Percentiles rank a stretch among this genome's conserved stretches.
phyloP scores from a whole-genome alignment of 2,888 invertebrate species.

The Clostera curtula region DNA sequence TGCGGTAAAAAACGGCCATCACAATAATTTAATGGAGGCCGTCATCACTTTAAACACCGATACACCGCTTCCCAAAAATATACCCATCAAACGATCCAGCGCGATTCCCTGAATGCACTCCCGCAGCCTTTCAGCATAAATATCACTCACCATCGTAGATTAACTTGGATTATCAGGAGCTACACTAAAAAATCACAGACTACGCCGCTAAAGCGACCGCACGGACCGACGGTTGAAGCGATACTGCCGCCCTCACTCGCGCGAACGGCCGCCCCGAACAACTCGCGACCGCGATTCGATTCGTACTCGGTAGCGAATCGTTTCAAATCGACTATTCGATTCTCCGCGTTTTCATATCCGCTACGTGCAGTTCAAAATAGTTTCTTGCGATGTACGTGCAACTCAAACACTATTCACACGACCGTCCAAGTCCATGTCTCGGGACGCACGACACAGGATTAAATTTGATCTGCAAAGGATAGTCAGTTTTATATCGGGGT shows the following conservation, averaged over 20 bases:
- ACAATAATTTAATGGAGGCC: constrained; percentile 74
- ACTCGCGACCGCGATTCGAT: constrained; percentile 64
- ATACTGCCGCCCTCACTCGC: constrained; percentile 76
- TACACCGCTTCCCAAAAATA: constrained; percentile 66
- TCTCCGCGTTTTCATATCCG: constrained; percentile 63
- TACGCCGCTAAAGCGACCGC: constrained; percentile 73
- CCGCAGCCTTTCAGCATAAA: constrained; percentile 54
- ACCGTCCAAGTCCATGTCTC: constrained; percentile 70
- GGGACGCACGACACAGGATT: constrained; percentile 72
- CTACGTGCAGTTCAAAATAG: constrained; percentile 39
- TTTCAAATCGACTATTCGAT: constrained; percentile 65
- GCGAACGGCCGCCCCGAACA: constrained; percentile 67
- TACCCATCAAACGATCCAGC: constrained; percentile 36
- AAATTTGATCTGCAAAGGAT: constrained; percentile 77
- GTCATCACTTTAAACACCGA: constrained; percentile 73
- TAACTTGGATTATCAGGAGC: constrained; percentile 76
- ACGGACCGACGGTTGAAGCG: constrained; percentile 72
- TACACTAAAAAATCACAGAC: constrained; percentile 76
- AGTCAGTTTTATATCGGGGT: constrained; percentile 80
- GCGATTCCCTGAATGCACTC: constrained; percentile 53
- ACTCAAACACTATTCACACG: constrained; percentile 47
- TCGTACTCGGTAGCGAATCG: constrained; percentile 61
- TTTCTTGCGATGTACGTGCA: constrained; percentile 33
- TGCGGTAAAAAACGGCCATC: constrained; percentile 75
- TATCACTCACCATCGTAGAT: constrained; percentile 76